A percentile compares a stretch with the other conserved stretches of the same genome.
phyloP scores from a whole-genome alignment of 2,797 vertebrate genomes.

The Threskiornis aethiopicus region DNA sequence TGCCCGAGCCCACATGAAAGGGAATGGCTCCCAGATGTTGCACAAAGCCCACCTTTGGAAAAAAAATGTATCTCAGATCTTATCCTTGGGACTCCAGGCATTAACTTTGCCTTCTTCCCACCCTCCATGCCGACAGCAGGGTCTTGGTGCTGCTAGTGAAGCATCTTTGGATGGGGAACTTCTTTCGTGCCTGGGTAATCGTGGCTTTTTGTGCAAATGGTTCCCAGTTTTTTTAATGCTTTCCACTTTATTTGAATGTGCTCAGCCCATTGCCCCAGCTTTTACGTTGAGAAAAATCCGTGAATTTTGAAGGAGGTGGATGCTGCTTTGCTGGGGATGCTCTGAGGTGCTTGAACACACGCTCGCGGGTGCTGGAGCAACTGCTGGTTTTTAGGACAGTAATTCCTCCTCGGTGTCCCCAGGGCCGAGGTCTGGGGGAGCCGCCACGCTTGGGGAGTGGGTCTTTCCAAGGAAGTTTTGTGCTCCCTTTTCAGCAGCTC shows the following conservation, averaged over 20 bases:
- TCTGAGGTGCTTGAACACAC: neutral
- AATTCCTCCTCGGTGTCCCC: neutral
- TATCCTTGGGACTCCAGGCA: neutral
- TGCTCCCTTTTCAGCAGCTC: neutral
- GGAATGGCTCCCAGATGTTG: constrained; percentile 46
- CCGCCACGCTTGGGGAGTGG: accelerated
- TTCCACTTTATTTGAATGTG: neutral
- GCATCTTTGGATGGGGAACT: neutral
- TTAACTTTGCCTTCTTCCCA: neutral
- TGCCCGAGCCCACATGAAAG: neutral
- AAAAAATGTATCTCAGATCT: neutral
- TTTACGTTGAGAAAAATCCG: neutral
- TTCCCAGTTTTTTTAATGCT: neutral
- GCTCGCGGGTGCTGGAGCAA: neutral
- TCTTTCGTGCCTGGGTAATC: accelerated
- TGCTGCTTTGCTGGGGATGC: neutral
- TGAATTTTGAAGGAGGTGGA: neutral
- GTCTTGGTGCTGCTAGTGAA: neutral
- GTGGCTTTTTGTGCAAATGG: neutral
- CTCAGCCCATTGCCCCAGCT: neutral
- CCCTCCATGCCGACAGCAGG: accelerated
- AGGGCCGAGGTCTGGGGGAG: neutral
- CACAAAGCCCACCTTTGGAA: neutral
- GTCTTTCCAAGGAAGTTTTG: neutral
- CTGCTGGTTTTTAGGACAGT: neutral